Evolutionary conservation across 2,888 invertebrate species (phyloP).

Genomic region (Agonopterix alstromeriana): DNA sequence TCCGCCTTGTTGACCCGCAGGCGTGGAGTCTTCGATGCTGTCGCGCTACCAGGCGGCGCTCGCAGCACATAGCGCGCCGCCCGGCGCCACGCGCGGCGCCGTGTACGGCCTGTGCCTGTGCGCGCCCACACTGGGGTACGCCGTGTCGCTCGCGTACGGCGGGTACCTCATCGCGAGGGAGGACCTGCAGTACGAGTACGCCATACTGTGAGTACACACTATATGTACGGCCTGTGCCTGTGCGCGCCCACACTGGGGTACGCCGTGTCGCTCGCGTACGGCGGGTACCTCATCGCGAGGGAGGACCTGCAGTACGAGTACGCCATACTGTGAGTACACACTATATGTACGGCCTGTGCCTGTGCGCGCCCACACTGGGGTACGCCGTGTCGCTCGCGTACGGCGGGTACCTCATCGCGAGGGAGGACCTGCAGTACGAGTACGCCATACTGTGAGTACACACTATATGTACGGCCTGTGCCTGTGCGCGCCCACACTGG

Average conservation of each 20-base stretch:
- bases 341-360: conserved; percentile 83
- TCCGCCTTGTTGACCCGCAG: conserved; percentile 23
- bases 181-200: conserved; percentile 77
- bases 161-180: conserved; percentile 80
- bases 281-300: conserved; percentile 80
- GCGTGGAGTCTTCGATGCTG: conserved; percentile 71
- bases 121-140: conserved; percentile 83
- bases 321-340: conserved; percentile 80
- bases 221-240: conserved; percentile 83
- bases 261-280: conserved; percentile 82
- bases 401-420: conserved; percentile 81
- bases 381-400: conserved; percentile 84
- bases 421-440: conserved; percentile 77
- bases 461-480: conserved; percentile 84
- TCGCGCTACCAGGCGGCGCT: conserved; percentile 66
- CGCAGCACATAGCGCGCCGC: conserved; percentile 42
- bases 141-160: conserved; percentile 82
- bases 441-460: conserved; percentile 80
- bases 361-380: conserved; percentile 82
- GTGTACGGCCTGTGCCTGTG: conserved; percentile 83
- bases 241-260: conserved; percentile 84
- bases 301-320: conserved; percentile 78
- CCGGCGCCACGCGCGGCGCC: conserved; percentile 73
- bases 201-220: conserved; percentile 80
- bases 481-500: conserved; percentile 81